Conservation (phyloP, 2,888 invertebrate species). For the Axea sp. region DNA sequence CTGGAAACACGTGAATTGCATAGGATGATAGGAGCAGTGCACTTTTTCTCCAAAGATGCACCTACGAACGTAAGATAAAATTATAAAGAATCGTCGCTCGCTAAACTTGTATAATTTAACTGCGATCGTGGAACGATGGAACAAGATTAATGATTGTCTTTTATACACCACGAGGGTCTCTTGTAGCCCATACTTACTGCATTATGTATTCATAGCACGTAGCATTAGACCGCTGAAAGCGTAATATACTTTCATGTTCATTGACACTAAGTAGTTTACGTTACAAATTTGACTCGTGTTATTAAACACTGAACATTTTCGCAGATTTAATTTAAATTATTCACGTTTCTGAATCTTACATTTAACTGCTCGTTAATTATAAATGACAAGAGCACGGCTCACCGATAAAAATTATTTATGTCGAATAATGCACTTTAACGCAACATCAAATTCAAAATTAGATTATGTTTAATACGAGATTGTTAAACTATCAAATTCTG, state of each 20-base stretch:
- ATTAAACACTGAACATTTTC: conserved; percentile 4
- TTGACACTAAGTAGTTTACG: conserved; percentile 41
- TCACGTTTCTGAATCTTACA: too few relatives aligned
- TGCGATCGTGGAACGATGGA: conserved; percentile 26
- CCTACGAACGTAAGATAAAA: conserved; percentile 10
- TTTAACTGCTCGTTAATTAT: neutral
- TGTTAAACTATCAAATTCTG: conserved; percentile 10
- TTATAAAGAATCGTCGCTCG: conserved; percentile 35
- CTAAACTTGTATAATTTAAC: conserved; percentile 39
- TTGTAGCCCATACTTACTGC: conserved; percentile 35
- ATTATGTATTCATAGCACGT: conserved; percentile 52
- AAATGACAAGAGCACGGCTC: neutral
- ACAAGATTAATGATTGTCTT: conserved; percentile 54
- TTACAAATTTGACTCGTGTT: conserved; percentile 35
- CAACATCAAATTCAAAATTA: conserved; percentile 2
- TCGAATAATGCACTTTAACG: neutral
- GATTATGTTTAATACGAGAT: conserved; percentile 16
- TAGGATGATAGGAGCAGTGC: conserved; percentile 23
- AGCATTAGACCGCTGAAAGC: conserved; percentile 38
- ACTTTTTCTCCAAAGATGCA: conserved; percentile 10
- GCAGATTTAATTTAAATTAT: neutral
- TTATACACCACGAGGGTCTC: conserved; percentile 39
- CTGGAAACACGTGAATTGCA: conserved; percentile 33
- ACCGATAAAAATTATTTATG: too few relatives aligned
- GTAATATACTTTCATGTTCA: conserved; percentile 40